A percentile compares a stretch with the other conserved stretches of the same genome.
phyloP scores from a whole-genome alignment of 64 coral and sea anemone genomes.

The Montipora sp. region DNA sequence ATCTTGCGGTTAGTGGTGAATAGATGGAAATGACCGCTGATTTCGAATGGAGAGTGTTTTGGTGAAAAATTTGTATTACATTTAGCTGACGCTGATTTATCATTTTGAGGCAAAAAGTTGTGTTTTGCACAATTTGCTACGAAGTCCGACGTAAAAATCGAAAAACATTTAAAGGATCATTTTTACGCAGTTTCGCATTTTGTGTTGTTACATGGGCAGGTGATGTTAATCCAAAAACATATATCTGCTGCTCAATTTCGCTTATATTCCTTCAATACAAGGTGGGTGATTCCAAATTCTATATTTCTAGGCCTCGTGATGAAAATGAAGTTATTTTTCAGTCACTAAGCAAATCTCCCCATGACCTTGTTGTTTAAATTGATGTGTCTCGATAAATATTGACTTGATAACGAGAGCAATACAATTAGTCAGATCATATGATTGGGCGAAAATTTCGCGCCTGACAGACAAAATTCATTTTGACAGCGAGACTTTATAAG shows the following conservation, averaged over 20 bases:
- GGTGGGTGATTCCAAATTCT: too few species aligned
- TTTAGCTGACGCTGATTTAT: too few species aligned
- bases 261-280: too few species aligned
- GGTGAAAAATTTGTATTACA: background rate
- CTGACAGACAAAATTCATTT: conserved; percentile 27
- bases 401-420: background rate
- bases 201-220: too few species aligned
- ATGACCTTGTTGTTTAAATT: background rate
- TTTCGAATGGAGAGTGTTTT: background rate
- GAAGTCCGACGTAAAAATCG: too few species aligned
- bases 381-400: background rate
- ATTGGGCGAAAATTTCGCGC: conserved; percentile 44
- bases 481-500: conserved; percentile 14
- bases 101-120: too few species aligned
- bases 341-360: background rate
- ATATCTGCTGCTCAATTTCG: too few species aligned
- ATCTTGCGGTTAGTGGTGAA: background rate
- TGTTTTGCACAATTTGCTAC: too few species aligned
- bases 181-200: too few species aligned
- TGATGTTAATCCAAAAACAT: too few species aligned
- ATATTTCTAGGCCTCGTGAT: background rate
- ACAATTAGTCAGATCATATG: background rate
- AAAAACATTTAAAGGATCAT: too few species aligned
- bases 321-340: background rate
- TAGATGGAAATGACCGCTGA: background rate